phyloP scores from a whole-genome alignment of 2,797 vertebrate species.

The Enteromius unitaeniatus region DNA sequence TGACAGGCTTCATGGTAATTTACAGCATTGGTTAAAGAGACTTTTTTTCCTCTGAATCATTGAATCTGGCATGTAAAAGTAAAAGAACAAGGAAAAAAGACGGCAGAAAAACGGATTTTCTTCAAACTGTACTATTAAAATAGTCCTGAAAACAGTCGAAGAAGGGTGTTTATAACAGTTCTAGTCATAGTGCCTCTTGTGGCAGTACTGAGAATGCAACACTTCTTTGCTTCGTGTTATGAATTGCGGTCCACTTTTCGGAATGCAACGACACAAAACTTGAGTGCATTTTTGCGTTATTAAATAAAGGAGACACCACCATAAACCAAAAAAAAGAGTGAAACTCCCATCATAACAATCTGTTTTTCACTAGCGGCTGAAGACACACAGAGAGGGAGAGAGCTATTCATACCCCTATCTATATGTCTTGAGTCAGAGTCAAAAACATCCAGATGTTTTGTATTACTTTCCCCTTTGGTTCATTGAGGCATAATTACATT shows the following conservation, averaged over 20 bases:
- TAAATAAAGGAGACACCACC: constrained; percentile 10
- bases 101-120: background rate
- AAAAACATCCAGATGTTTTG: constrained; percentile 83
- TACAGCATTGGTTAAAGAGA: background rate
- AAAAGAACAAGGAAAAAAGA: background rate
- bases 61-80: background rate
- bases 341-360: constrained; percentile 15
- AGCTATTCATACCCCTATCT: constrained; percentile 71
- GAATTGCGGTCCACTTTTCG: background rate
- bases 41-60: background rate
- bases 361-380: background rate
- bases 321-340: constrained; percentile 2
- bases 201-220: background rate
- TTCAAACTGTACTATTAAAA: background rate
- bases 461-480: constrained; percentile 86
- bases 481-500: constrained; percentile 87
- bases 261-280: constrained; percentile 3
- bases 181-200: background rate
- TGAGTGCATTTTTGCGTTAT: background rate
- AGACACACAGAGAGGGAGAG: constrained; percentile 10
- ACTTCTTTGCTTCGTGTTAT: background rate
- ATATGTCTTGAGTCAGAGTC: constrained; percentile 76
- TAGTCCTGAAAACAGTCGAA: background rate
- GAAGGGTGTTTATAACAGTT: background rate
- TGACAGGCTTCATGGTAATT: background rate